Conservation (phyloP, 2,888 invertebrate genomes). For the Apoderus coryli region DNA sequence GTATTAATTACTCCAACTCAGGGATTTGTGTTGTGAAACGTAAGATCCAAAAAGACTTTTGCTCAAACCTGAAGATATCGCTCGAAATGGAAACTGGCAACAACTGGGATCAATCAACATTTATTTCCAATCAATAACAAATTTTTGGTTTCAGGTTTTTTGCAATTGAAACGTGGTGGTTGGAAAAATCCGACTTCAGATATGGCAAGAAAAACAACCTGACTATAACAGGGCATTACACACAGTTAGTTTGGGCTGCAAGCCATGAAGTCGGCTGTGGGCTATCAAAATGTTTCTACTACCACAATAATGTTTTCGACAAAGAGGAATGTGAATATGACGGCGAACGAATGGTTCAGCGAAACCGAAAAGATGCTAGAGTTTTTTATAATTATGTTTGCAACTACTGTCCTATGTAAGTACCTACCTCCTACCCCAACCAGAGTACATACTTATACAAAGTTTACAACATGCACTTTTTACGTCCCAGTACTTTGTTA, state of each 20-base stretch:
- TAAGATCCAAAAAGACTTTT: too few relatives aligned
- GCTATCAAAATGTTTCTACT: constrained; percentile 52
- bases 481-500: too few relatives aligned
- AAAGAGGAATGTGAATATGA: constrained; percentile 9
- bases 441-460: too few relatives aligned
- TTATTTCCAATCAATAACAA: too few relatives aligned
- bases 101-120: too few relatives aligned
- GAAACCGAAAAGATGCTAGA: too few relatives aligned
- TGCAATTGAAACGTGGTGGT: constrained; percentile 63
- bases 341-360: background rate
- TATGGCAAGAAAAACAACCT: constrained; percentile 48
- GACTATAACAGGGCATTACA: constrained; percentile 58
- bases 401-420: constrained; percentile 74
- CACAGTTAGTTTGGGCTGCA: constrained; percentile 71
- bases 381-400: constrained; percentile 70
- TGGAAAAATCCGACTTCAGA: constrained; percentile 59
- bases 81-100: too few relatives aligned
- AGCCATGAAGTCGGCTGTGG: constrained; percentile 67
- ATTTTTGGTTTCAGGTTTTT: constrained; percentile 62
- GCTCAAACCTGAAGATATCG: too few relatives aligned
- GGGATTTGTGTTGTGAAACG: too few relatives aligned
- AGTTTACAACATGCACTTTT: too few relatives aligned
- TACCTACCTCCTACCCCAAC: too few relatives aligned
- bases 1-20: too few relatives aligned
- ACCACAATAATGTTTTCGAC: constrained; percentile 17